Base-by-base conservation (phyloP, 2,888 invertebrate genomes). In the Drosophila cracens region DNA sequence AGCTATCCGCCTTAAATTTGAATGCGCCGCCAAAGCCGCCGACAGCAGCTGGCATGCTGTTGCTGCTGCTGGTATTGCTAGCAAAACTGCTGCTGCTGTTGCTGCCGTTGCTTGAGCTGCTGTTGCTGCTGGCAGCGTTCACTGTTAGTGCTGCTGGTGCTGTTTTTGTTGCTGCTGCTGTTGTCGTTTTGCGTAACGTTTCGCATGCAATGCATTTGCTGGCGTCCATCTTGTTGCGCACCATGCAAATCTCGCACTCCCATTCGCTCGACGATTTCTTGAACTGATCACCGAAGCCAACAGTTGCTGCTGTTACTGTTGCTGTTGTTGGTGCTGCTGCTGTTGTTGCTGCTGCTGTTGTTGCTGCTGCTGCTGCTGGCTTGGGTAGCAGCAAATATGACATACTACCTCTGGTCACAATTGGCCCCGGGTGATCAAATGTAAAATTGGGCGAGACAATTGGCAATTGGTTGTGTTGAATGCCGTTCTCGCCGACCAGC, bases 181-280 rank as follows among this genome's bases (percentile, higher is more conserved):
- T 7, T 52, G 21, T 11, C 31, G 36, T n/a, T 56, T 79, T 87
- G 21, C 94, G 94, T 0, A 93, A 86, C 13, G 93, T 93, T 72
- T 94, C 92, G 87, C 96, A 95, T 18, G 95, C 95, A 21, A 94
- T 92, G 82, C 96, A 95, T 33, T 92, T 92, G 4, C 79, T 83
- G 2, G 87, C 89, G n/a, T 92, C 92, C 1, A 91, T 87, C 11
- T 94, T 92, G 89, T 96, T 96, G 48, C 94, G 93, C 18, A 96
- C 92, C 92, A 95, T 93, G 89, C 96, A 96, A 27, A 93, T 93
- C 1, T 94, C 92, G 91, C 96, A 96, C 80, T 95, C 95, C 96
- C 96, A 96, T 27, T 94, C 94, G 56, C 94, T 94, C 29, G 92
- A 87, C 1, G 93, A 91, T 40, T 94, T 94, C 83, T 95, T 95